These are phyloP conservation scores for Polyploca ridens DNA, from an alignment of 2,888 invertebrate genomes.

Conservation along the genomic window DNA sequence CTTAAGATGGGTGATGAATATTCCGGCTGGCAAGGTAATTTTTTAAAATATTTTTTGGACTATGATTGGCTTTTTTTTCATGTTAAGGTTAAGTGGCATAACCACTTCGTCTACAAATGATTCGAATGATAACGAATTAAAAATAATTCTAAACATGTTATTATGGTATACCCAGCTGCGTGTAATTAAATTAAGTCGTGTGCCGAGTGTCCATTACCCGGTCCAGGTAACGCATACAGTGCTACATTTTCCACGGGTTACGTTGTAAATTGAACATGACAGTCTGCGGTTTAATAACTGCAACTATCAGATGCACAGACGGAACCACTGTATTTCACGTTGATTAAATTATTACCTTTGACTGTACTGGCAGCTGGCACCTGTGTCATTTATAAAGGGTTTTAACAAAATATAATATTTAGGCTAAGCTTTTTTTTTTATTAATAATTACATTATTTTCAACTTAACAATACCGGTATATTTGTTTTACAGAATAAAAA, in stretches of 20 bases:
- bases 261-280: slow-evolving; percentile 64
- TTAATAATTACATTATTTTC: no score
- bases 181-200: slow-evolving; percentile 19
- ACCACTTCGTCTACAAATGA: background rate
- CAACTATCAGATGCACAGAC: slow-evolving; percentile 56
- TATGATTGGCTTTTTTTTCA: no score
- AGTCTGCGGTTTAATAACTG: slow-evolving; percentile 71
- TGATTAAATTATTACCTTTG: slow-evolving; percentile 70
- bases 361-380: slow-evolving; percentile 27
- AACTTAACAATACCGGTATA: no score
- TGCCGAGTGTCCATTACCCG: slow-evolving; percentile 23
- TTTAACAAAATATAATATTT: background rate
- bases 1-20: no score
- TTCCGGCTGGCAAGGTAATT: no score
- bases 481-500: no score
- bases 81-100: no score
- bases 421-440: no score
- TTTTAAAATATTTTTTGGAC: no score
- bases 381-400: background rate
- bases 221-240: slow-evolving; percentile 22
- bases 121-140: background rate
- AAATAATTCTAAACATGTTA: background rate
- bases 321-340: slow-evolving; percentile 48
- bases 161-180: slow-evolving; percentile 18
- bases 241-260: slow-evolving; percentile 47